phyloP scores from a whole-genome alignment of 2,888 invertebrate genomes.

The Sarcophaga caerulescens region DNA sequence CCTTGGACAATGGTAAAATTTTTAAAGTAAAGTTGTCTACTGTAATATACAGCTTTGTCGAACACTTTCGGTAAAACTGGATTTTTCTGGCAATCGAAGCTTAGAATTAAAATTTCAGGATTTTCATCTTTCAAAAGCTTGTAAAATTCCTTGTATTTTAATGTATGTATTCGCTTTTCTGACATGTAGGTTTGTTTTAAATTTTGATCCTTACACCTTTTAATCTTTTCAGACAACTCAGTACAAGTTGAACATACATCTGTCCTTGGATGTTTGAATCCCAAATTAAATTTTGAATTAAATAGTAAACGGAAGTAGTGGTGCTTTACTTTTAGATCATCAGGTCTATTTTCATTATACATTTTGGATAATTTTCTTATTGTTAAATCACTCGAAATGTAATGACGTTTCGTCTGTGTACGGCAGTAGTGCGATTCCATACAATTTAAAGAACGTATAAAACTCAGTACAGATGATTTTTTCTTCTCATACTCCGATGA shows the following conservation, averaged over 20 bases:
- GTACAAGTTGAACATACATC: constrained; percentile 21
- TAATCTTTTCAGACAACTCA: neutral
- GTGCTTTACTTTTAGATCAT: constrained; percentile 26
- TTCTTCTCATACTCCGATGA: too few relatives aligned
- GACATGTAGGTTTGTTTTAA: neutral
- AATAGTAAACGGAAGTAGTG: constrained; percentile 23
- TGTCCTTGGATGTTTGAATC: constrained; percentile 4
- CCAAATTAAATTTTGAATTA: constrained; percentile 27
- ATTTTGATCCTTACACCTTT: too few relatives aligned
- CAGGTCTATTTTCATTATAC: constrained; percentile 18
- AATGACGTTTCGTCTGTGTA: too few relatives aligned
- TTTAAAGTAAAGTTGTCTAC: constrained; percentile 25
- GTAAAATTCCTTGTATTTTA: constrained; percentile 20
- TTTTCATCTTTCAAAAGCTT: constrained; percentile 10
- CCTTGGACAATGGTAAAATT: constrained; percentile 11
- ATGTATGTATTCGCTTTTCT: constrained; percentile 28
- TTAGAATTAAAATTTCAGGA: constrained; percentile 12
- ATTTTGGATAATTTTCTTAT: constrained; percentile 15
- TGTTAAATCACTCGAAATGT: neutral
- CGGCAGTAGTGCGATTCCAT: too few relatives aligned
- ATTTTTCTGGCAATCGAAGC: too few relatives aligned
- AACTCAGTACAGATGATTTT: too few relatives aligned
- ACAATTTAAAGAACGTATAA: too few relatives aligned
- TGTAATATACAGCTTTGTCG: constrained; percentile 10
- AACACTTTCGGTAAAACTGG: neutral